A percentile compares a stretch with the other conserved stretches of the same genome.
Evolutionary conservation across 2,113 vertebrate genomes (phyloP).

Genomic region (Eulacestoma nigropectus): DNA sequence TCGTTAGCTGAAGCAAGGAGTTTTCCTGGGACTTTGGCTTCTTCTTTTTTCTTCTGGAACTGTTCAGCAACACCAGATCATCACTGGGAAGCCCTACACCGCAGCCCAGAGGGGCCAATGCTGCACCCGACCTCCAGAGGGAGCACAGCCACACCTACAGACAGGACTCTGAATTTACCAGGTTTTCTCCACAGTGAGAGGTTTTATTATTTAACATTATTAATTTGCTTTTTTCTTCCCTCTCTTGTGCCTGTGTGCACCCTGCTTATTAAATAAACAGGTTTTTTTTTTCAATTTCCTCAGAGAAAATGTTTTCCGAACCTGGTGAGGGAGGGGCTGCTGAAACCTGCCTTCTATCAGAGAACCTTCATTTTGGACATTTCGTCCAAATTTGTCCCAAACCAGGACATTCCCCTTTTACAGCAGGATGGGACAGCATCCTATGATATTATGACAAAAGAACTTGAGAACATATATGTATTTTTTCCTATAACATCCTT

Average conservation of each 20-base stretch:
- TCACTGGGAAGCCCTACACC: not conserved
- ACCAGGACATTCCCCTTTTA: not conserved
- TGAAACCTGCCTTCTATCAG: not conserved
- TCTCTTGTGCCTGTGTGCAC: not conserved
- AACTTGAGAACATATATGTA: not conserved
- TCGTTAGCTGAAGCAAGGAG: not conserved
- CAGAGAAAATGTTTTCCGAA: not conserved
- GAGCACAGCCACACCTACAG: not conserved
- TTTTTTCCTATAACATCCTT: not conserved
- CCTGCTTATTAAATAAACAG: not conserved
- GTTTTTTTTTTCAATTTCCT: not conserved
- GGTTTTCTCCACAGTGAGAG: not conserved
- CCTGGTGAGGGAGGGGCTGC: not conserved
- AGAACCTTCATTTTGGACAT: not conserved
- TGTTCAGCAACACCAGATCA: not conserved
- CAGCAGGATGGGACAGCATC: not conserved
- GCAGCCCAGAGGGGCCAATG: rapidly evolving
- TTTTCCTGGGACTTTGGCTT: not conserved
- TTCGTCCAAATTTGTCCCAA: not conserved
- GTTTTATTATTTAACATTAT: not conserved
- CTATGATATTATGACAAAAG: not conserved
- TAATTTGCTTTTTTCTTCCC: not conserved
- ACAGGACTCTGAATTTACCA: not conserved
- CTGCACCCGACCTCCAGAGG: not conserved
- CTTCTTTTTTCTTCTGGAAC: not conserved